These are phyloP conservation scores for Gastrophryne carolinensis DNA, from an alignment of 2,797 vertebrate species.

Conservation along the genomic window DNA sequence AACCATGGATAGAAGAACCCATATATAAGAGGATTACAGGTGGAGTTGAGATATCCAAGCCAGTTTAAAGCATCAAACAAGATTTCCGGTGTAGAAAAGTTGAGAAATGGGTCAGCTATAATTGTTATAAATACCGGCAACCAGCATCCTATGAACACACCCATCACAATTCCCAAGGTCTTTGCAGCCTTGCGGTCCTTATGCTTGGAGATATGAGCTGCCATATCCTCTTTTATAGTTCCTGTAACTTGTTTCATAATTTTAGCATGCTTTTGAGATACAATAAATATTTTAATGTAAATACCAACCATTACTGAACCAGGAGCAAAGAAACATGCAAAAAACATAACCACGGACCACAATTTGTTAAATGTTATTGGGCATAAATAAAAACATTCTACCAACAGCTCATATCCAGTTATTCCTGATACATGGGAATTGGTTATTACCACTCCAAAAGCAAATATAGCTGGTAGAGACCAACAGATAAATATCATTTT, in stretches of 20 bases:
- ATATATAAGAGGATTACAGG: conserved; percentile 62
- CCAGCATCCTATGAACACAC: conserved; percentile 61
- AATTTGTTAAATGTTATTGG: conserved; percentile 68
- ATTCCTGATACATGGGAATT: conserved; percentile 63
- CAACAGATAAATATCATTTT: conserved; percentile 66
- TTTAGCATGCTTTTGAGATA: conserved; percentile 64
- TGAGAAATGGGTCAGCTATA: conserved; percentile 60
- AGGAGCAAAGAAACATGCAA: conserved; percentile 68
- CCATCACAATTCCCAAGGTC: conserved; percentile 59
- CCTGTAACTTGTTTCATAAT: conserved; percentile 49
- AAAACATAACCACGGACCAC: conserved; percentile 65
- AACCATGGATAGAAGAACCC: conserved; percentile 64
- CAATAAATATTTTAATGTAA: conserved; percentile 68
- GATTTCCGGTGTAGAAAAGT: conserved; percentile 54
- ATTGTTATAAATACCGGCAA: conserved; percentile 61
- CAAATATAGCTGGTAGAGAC: conserved; percentile 65
- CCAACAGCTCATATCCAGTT: conserved; percentile 60
- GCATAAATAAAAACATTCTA: conserved; percentile 67
- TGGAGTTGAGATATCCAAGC: conserved; percentile 64
- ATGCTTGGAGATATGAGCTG: conserved; percentile 55
- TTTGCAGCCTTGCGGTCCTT: conserved; percentile 62
- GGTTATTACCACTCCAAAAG: conserved; percentile 64
- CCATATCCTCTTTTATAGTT: conserved; percentile 23
- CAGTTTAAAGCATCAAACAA: conserved; percentile 59
- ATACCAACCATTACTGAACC: conserved; percentile 69